Percentiles rank a stretch among this genome's conserved stretches.
phyloP scores from a whole-genome alignment of 2,888 invertebrate species.

The Coleophora flavipennella region DNA sequence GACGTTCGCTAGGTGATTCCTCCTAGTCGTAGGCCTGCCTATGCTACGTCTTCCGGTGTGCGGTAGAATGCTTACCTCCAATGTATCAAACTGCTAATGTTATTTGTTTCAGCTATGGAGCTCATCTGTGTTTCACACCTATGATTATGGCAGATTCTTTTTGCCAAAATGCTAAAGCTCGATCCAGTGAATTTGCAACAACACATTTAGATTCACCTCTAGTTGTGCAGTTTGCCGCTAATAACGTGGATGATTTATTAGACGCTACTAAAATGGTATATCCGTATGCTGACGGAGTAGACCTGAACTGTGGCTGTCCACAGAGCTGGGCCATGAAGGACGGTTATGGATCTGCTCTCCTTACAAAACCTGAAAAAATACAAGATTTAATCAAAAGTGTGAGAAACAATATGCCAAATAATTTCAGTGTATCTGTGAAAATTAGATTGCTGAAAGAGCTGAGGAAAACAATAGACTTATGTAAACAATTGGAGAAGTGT shows the following conservation, averaged over 20 bases:
- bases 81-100: no score
- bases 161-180: slow-evolving; percentile 88
- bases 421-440: slow-evolving; percentile 93
- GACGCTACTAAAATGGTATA: slow-evolving; percentile 88
- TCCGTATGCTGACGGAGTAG: slow-evolving; percentile 91
- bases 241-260: slow-evolving; percentile 85
- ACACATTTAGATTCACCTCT: slow-evolving; percentile 84
- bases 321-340: slow-evolving; percentile 95
- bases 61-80: no score
- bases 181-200: slow-evolving; percentile 86
- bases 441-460: slow-evolving; percentile 84
- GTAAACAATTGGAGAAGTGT: slow-evolving; percentile 84
- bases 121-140: slow-evolving; percentile 93
- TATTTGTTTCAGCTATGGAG: slow-evolving; percentile 77
- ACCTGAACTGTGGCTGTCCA: slow-evolving; percentile 98
- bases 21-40: no score
- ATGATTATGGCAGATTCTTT: slow-evolving; percentile 98
- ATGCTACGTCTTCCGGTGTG: no score
- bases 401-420: slow-evolving; percentile 77
- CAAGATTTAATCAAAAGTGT: slow-evolving; percentile 85
- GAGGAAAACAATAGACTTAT: slow-evolving; percentile 83
- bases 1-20: no score
- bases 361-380: slow-evolving; percentile 87
- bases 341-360: slow-evolving; percentile 88
- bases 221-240: slow-evolving; percentile 96